These are phyloP conservation scores for Drosophila takahashii DNA, from an alignment of 1,140 invertebrate species.

Conservation along the genomic window DNA sequence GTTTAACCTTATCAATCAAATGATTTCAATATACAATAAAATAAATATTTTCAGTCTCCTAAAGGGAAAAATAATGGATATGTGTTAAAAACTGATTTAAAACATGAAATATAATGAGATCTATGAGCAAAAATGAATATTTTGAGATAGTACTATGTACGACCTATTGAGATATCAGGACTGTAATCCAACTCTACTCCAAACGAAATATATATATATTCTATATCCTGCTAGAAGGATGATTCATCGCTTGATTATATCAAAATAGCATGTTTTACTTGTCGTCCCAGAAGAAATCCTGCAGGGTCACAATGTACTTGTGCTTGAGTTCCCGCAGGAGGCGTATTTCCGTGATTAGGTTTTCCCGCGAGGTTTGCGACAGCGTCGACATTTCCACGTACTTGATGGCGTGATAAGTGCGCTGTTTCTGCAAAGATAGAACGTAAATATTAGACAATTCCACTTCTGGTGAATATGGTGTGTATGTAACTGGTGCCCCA, in stretches of 20 bases:
- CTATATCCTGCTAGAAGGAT: not conserved
- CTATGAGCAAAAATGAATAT: no score
- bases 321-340: conserved; percentile 92
- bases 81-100: no score
- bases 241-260: conserved; percentile 7
- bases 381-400: conserved; percentile 91
- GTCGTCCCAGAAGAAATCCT: conserved; percentile 92
- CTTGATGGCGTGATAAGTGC: conserved; percentile 88
- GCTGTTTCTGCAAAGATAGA: conserved; percentile 61
- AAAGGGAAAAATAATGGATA: no score
- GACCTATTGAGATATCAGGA: no score
- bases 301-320: conserved; percentile 93
- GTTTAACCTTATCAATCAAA: no score
- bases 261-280: conserved; percentile 84
- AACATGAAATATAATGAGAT: no score
- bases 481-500: conserved; percentile 74
- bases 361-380: conserved; percentile 91
- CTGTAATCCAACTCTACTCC: no score
- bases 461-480: not conserved
- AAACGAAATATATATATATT: not conserved
- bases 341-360: conserved; percentile 94
- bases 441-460: not conserved
- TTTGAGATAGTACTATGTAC: no score
- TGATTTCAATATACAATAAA: no score
- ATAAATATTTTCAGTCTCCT: no score